Percentiles rank a stretch among this genome's conserved stretches.
Conservation (phyloP, 2,888 invertebrate genomes). For the Drosophila incognita region DNA sequence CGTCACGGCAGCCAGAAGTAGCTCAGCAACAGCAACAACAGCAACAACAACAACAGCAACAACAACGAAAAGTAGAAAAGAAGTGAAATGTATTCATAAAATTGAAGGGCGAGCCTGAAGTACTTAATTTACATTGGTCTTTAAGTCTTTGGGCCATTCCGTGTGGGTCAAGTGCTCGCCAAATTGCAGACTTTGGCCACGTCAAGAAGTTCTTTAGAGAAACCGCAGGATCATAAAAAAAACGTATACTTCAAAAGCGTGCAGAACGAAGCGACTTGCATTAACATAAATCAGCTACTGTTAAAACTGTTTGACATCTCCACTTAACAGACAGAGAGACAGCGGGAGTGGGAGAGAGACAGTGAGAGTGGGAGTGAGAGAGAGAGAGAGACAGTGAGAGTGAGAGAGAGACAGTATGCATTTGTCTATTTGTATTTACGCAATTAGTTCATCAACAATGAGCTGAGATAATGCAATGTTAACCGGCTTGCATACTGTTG, state of each 20-base stretch:
- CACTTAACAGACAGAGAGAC: neutral
- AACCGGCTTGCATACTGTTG: neutral
- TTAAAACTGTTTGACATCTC: constrained; percentile 7
- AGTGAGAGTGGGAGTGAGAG: neutral
- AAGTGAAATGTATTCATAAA: constrained; percentile 28
- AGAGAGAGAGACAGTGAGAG: neutral
- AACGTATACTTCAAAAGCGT: constrained; percentile 1
- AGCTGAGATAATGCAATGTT: neutral
- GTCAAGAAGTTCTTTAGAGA: constrained; percentile 7
- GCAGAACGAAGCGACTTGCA: constrained; percentile 4
- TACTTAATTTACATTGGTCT: constrained; percentile 36
- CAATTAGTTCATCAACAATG: neutral
- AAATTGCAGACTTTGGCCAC: constrained; percentile 24
- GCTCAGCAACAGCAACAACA: neutral
- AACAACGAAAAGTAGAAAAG: neutral
- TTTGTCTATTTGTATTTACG: neutral
- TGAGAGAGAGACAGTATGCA: neutral
- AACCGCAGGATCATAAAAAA: constrained; percentile 22
- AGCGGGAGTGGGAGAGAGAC: neutral
- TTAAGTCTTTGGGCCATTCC: constrained; percentile 23
- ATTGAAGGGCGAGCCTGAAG: constrained; percentile 42
- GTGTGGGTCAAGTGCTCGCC: constrained; percentile 34
- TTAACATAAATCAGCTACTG: constrained; percentile 31
- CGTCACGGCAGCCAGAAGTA: constrained; percentile 31
- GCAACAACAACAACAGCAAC: neutral